phyloP scores from a whole-genome alignment of 2,797 vertebrate genomes.

The Lophotriccus pileatus region DNA sequence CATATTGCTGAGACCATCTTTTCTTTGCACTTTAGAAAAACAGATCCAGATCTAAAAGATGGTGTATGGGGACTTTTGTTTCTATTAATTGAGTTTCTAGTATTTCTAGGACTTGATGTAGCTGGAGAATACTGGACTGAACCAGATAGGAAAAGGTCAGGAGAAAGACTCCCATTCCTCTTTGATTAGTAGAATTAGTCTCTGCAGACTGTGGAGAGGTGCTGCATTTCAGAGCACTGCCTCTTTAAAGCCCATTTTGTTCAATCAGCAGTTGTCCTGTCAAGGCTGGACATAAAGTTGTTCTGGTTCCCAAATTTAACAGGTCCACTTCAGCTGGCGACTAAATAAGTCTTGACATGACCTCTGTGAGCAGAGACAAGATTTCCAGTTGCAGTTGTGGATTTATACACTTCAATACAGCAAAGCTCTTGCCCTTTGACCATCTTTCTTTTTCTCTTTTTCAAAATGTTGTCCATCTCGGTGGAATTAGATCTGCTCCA shows the following conservation, averaged over 20 bases:
- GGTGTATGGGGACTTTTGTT: background rate
- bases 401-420: background rate
- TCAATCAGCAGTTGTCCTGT: background rate
- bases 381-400: background rate
- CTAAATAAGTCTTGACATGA: background rate
- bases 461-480: background rate
- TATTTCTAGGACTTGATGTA: background rate
- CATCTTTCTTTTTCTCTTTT: background rate
- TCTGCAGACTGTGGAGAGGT: background rate
- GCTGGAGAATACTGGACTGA: background rate
- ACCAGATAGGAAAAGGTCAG: background rate
- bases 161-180: background rate
- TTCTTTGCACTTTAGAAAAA: background rate
- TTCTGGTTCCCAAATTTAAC: background rate
- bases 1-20: background rate
- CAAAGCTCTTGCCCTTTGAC: background rate
- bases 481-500: background rate
- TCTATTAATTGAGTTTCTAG: background rate
- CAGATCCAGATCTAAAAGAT: background rate
- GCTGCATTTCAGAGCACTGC: background rate
- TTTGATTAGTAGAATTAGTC: background rate
- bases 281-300: background rate
- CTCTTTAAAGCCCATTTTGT: background rate
- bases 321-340: background rate
- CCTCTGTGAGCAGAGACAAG: background rate